Base-by-base conservation (phyloP, 2,113 vertebrate genomes). In the Passer domesticus region DNA sequence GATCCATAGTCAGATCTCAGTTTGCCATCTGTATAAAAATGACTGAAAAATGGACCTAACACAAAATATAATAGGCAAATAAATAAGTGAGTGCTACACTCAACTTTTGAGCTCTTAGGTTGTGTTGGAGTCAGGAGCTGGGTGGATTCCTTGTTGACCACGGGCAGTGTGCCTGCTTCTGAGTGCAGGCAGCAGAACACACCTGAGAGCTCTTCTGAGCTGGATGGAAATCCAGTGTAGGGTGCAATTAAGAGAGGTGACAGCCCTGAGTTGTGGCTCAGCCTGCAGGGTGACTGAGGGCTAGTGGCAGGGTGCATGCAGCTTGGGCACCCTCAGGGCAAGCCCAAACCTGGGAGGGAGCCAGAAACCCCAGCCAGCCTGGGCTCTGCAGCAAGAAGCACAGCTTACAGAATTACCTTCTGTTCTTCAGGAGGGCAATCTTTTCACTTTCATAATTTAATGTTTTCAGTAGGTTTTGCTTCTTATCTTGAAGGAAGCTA, bases 321-420 rank as follows among this genome's bases (percentile, higher is more conserved):
- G 83, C 66, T 5, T 24, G 31, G 19, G 4, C 52, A 30, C 14
- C 37, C 49, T 46, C 2, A 3, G 63, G 16, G 75, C 52, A 19
- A 18, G 17, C 46, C 69, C 3, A 2, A 49, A 5, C 47, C 22
- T 0, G 0, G 46, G 28, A 79, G 13, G 37, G 18, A 3, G 14
- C 0, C 13, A 15, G 47, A 52, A 35, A 31, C 22, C 43, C 25
- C 23, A 46, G 9, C 35, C 47, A 15, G 43, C 0, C 0, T 6
- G 5, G 44, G 43, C 18, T 78, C 59, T 4, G 2, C 22, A 37
- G 49, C 13, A 17, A 23, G 21, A 33, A 25, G 25, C 22, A 9
- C 1, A 2, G 19, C 19, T 33, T 47, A 4, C 1, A 21, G 53
- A 64, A 33, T 56, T 52, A 10, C 0, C 0, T 27, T 75, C 37